Conservation (phyloP, 2,113 vertebrate species). For the Heterotilapia buettikoferi region DNA sequence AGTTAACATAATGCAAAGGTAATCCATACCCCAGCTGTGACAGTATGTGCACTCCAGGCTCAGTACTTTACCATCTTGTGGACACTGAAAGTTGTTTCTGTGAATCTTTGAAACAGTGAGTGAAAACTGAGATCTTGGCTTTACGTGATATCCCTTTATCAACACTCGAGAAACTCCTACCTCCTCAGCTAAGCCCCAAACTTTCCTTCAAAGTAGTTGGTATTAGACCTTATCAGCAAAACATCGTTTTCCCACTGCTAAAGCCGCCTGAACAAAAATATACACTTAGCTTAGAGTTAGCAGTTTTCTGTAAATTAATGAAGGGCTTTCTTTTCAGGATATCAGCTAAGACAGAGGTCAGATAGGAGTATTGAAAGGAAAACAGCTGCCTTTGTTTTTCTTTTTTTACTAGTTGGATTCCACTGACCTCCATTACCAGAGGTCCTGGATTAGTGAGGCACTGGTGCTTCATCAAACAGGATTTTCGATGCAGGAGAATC, state of each 20-base stretch:
- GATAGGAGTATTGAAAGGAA: neutral
- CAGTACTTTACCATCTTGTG: neutral
- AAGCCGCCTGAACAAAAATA: neutral
- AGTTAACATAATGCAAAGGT: neutral
- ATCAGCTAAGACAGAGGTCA: constrained; percentile 10
- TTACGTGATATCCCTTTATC: neutral
- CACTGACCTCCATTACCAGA: constrained; percentile 27
- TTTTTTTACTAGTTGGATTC: constrained; percentile 12
- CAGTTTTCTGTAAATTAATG: neutral
- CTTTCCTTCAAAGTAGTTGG: neutral
- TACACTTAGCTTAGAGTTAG: neutral
- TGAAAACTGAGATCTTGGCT: neutral
- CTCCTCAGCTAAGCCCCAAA: neutral
- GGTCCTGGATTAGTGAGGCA: constrained; percentile 24
- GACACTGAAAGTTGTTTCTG: neutral
- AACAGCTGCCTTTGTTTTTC: constrained; percentile 21
- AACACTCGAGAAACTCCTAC: neutral
- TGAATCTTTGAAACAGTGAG: neutral
- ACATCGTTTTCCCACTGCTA: neutral
- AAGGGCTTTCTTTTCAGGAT: neutral
- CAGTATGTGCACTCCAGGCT: neutral
- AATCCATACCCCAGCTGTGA: neutral
- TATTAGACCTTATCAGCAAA: neutral
- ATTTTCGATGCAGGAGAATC: constrained; percentile 11
- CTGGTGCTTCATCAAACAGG: constrained; percentile 16